Percentiles rank a stretch among this genome's conserved stretches.
Conservation (phyloP, 2,113 vertebrate genomes). For the Micromys minutus region DNA sequence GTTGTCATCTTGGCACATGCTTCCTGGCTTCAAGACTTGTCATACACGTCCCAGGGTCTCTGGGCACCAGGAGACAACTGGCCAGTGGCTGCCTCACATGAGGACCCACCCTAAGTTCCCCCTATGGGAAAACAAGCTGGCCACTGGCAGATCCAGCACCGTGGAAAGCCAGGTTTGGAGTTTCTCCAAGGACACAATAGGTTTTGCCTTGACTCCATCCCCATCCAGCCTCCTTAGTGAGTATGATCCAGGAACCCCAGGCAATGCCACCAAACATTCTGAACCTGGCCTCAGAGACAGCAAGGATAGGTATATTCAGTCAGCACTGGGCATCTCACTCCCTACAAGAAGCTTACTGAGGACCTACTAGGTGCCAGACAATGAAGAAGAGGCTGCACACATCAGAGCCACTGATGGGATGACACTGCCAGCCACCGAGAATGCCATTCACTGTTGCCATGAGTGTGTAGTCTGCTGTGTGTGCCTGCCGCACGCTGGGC, state of each 20-base stretch:
- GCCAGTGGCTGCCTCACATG: not conserved
- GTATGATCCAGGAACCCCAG: not conserved
- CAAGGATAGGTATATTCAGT: not conserved
- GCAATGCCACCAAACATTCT: not conserved
- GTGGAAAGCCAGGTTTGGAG: conserved; percentile 64
- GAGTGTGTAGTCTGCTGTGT: fast-evolving
- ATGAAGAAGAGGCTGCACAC: fast-evolving
- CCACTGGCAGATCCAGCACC: not conserved
- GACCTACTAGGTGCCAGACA: not conserved
- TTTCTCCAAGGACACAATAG: conserved; percentile 62
- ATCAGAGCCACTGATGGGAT: not conserved
- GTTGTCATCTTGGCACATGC: fast-evolving
- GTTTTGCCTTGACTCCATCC: conserved; percentile 56
- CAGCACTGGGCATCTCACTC: fast-evolving
- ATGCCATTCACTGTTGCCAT: fast-evolving
- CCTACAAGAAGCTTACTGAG: not conserved
- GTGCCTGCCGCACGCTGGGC: fast-evolving
- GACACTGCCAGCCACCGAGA: fast-evolving
- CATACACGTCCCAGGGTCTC: not conserved
- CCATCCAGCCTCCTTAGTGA: not conserved
- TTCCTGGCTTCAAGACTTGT: not conserved
- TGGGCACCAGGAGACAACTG: not conserved
- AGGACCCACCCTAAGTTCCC: conserved; percentile 66
- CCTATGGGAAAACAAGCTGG: conserved; percentile 53
- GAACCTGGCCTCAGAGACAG: not conserved